Percentiles rank a stretch among this genome's conserved stretches.
Evolutionary conservation across 2,113 vertebrate species (phyloP).

Genomic region (Thamnophis sirtalis): DNA sequence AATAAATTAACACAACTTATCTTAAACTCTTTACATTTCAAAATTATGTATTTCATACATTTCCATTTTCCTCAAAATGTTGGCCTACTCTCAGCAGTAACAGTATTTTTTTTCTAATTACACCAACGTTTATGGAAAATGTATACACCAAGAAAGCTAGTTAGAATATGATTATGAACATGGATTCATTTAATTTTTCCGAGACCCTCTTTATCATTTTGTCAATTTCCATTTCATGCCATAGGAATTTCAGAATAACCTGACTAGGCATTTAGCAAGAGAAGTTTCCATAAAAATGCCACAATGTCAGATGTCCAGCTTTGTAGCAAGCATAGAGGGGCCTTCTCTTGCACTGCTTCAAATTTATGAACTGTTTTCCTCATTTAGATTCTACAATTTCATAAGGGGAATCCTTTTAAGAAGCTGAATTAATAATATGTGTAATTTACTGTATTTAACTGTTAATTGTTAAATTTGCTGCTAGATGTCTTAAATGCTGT

Average conservation of each 20-base stretch:
- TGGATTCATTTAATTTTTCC: background rate
- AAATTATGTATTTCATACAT: background rate
- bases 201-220: background rate
- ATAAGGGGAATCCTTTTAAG: background rate
- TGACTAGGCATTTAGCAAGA: background rate
- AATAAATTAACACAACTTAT: background rate
- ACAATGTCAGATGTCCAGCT: background rate
- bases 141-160: background rate
- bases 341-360: background rate
- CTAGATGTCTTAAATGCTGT: background rate
- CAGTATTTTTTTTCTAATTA: background rate
- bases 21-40: background rate
- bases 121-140: background rate
- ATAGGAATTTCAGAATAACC: background rate
- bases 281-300: background rate
- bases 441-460: background rate
- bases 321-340: background rate
- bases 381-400: background rate
- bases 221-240: background rate
- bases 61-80: background rate
- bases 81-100: background rate
- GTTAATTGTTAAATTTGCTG: background rate
- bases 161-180: background rate
- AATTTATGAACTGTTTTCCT: background rate
- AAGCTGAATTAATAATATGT: background rate